Evolutionary conservation across 2,797 vertebrate genomes (phyloP), one percentile per base, ranked within the genome.

Genomic region (Sebastes hubbsi): DNA sequence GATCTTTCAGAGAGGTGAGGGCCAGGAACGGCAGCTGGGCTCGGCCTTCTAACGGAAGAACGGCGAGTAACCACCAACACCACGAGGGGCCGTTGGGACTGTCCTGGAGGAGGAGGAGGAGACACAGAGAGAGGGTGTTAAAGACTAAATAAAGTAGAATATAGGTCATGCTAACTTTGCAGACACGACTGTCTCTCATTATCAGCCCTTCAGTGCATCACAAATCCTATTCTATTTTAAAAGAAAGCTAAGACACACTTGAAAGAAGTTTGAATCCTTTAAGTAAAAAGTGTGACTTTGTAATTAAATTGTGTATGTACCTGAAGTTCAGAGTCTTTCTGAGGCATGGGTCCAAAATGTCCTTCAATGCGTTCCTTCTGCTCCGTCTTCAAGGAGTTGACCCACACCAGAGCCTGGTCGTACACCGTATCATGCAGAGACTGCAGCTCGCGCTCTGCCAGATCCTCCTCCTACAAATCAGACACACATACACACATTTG

Each of bases 31-130:
- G 97, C 77, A 99, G 95, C 90, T 98, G 97, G 77, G 98, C 97
- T 86, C 96, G 94, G 78, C 94, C 96, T 72, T 97, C 98, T 77
- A 98, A 81, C 0, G 97, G 97, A 75, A 98, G 90, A 74, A 99
- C 97, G 0, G 96, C 97, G 65, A 98, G 91, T 46, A 98, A 88
- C 97, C 97, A 98, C 97, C 98, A 99, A 87, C 97, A 97, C 97
- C 98, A 99, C 0, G 96, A 96, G 5, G 98, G 97, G 13, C 97
- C 97, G 67, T 95, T 96, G 1, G 96, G 95, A 89, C 95, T 97
- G 75, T 92, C 94, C 97, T 99, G 92, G 8, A 71, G 69, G 32
- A 76, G 56, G 8, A 32, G 5, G 8, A 32, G 5, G 22, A 58
- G 16, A 42, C 4, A 13, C 4, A 13, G 16, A 4, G 11, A 75